phyloP scores from a whole-genome alignment of 2,888 invertebrate species.

The Trisateles emortualis region DNA sequence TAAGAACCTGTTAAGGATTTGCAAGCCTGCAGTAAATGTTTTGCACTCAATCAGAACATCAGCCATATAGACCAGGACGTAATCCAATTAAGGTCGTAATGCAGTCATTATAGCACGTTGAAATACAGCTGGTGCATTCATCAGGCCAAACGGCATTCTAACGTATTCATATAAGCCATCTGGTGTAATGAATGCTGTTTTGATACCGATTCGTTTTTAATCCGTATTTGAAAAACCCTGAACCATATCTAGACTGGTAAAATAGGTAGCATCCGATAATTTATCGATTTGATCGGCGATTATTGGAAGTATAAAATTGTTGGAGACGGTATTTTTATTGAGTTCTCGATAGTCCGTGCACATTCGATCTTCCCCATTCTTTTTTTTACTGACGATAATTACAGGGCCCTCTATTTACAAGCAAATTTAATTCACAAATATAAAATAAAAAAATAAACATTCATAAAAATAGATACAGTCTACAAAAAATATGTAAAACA shows the following conservation, averaged over 20 bases:
- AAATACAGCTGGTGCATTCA: neutral
- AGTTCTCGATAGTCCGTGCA: constrained; percentile 1
- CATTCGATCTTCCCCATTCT: constrained; percentile 5
- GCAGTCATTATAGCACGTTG: neutral
- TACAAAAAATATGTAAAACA: too few species aligned
- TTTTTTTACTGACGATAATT: neutral
- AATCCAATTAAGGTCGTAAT: neutral
- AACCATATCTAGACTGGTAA: neutral
- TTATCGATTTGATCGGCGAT: neutral
- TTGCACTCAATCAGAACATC: constrained; percentile 3
- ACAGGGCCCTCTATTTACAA: too few species aligned
- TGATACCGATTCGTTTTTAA: neutral
- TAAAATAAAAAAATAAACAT: too few species aligned
- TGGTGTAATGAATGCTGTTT: neutral
- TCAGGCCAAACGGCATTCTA: constrained; percentile 3
- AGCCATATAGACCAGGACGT: neutral
- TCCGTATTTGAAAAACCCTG: neutral
- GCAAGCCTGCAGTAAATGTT: constrained; percentile 3
- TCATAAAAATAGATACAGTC: too few species aligned
- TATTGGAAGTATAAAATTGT: neutral
- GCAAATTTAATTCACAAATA: too few species aligned
- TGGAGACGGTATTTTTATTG: constrained; percentile 4
- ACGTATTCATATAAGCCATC: constrained; percentile 1
- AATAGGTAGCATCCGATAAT: constrained; percentile 1
- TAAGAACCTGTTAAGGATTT: neutral